Evolutionary conservation across 37 sponge, comb jelly and placozoan species (phyloP).

Genomic region (Ianthella basta): DNA sequence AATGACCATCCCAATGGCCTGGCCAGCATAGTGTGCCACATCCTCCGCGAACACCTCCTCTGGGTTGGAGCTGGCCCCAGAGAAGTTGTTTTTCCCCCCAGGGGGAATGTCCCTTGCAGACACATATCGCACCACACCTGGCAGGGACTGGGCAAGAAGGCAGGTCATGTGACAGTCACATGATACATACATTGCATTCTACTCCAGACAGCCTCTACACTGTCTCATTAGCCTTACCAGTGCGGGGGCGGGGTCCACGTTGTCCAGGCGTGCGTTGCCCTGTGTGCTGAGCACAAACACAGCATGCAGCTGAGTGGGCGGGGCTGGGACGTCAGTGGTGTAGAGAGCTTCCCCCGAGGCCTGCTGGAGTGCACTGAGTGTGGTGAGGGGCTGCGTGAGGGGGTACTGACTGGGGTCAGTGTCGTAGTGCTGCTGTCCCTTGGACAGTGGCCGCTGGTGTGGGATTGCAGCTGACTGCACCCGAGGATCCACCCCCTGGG

Average conservation of each 20-base stretch:
- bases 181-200: too few relatives aligned
- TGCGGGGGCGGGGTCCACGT: not conserved
- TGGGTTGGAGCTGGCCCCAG: not conserved
- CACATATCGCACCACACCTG: slow-evolving; percentile 69
- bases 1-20: slow-evolving; percentile 75
- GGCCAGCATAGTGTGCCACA: slow-evolving; percentile 70
- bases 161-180: too few relatives aligned
- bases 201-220: too few relatives aligned
- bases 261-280: slow-evolving; percentile 23
- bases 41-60: not conserved
- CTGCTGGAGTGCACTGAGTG: slow-evolving; percentile 65
- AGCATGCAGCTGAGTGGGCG: slow-evolving; percentile 58
- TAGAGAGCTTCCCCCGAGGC: slow-evolving; percentile 85
- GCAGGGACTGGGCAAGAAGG: too few relatives aligned
- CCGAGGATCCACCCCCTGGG: slow-evolving; percentile 23
- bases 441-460: slow-evolving; percentile 61
- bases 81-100: slow-evolving; percentile 39
- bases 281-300: slow-evolving; percentile 76
- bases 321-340: slow-evolving; percentile 67
- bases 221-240: too few relatives aligned
- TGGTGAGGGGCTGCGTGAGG: slow-evolving; percentile 65
- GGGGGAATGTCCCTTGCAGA: slow-evolving; percentile 71
- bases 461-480: slow-evolving; percentile 71
- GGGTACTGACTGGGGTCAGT: slow-evolving; percentile 59
- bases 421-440: slow-evolving; percentile 55